Evolutionary conservation across 1,140 invertebrate species (phyloP), one percentile per base, ranked within the genome.

Genomic region (Pararge aegeria): DNA sequence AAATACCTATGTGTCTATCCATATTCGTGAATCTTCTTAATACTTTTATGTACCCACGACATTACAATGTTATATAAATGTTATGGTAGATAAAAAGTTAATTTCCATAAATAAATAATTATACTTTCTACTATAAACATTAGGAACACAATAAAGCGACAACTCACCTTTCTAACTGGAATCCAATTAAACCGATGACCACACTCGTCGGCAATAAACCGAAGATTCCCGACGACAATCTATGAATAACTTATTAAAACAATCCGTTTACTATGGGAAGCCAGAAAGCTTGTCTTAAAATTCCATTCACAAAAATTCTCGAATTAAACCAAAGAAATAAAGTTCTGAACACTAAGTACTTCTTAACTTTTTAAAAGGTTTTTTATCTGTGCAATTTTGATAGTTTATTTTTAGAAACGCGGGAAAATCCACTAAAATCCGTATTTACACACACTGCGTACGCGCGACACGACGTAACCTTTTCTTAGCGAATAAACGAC

Each of bases 401-500:
- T 12, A 15, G 6, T 15, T 46, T 20, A 12, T 0, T 54, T 16
- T 52, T 4, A 19, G 1, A 52, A 52, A 46, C 38, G 50, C 50
- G 57, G 49, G 57, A 60, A 60, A 60, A 46, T 18, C 15, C 30
- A 49, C 46, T 21, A 37, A 27, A 53, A 30, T 48, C n/a, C 15
- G 30, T 34, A 30, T 30, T 52, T 30, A 27, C 29, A 60, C 40
- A 30, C 64, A 71, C 64, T 53, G 48, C 75, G 72, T 75, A 63
- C 57, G 69, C 68, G 68, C 64, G 27, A 50, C 53, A 63, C 78
- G 40, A 68, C 62, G 56, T 27, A 40, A 48, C 70, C 46, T 66
- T 62, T 53, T 38, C 62, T 61, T 55, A 54, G 51, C 68, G 67
- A 75, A 70, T 65, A 58, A 64, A 67, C 70, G 73, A 83, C 79